phyloP scores from a whole-genome alignment of 2,797 vertebrate species.

The Anabas testudineus region DNA sequence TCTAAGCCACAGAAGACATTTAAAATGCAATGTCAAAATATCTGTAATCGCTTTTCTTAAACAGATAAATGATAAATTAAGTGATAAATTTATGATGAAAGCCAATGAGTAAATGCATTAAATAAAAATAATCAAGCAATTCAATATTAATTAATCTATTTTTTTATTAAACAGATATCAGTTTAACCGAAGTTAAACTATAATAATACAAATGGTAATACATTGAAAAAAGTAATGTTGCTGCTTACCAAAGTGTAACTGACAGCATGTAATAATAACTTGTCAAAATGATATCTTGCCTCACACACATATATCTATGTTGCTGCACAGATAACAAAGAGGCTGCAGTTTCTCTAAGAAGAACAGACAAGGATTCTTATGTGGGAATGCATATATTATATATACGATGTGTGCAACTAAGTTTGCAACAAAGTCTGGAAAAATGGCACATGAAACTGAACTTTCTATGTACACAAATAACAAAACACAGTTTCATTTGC shows the following conservation, averaged over 20 bases:
- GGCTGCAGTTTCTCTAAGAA: neutral
- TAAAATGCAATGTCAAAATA: neutral
- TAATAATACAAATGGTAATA: no score
- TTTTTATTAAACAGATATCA: neutral
- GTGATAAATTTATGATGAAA: constrained; percentile 1
- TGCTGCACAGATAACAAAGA: neutral
- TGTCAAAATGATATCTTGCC: constrained; percentile 16
- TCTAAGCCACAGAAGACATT: neutral
- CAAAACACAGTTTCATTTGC: no score
- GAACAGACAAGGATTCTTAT: no score
- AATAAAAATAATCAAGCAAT: no score
- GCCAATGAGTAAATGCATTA: no score
- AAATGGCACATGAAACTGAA: no score
- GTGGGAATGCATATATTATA: neutral
- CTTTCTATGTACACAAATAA: no score
- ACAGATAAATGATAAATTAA: no score
- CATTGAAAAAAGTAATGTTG: constrained; percentile 18
- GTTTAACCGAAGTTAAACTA: neutral
- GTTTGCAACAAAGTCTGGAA: no score
- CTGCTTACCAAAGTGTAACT: constrained; percentile 14
- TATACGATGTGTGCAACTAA: no score
- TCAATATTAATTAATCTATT: no score
- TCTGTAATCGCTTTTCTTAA: neutral
- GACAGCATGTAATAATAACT: constrained; percentile 36
- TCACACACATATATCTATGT: neutral